Base-by-base conservation (phyloP, 2,113 vertebrate genomes). In the Entomyzon cyanotis region DNA sequence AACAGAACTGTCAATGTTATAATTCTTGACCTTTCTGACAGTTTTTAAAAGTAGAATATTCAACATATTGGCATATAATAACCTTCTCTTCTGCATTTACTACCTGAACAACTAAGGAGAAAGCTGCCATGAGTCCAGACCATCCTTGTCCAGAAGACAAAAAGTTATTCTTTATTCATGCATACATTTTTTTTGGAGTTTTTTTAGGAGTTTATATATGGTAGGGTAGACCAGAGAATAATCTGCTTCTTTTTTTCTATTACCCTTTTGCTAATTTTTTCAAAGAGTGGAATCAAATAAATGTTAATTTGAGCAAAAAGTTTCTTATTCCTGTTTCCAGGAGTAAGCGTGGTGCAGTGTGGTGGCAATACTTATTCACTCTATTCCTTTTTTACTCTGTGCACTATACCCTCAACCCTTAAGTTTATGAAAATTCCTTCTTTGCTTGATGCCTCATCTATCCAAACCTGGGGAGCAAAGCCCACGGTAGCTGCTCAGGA, bases 401-500 rank as follows among this genome's bases (percentile, higher is more conserved):
- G 11, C n/a, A 37, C 59, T 70, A 41, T 15, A 52, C 11, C 10
- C 23, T 47, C 15, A 53, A 41, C 35, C 15, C 31, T 47, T 8
- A 59, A 63, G n/a, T 83, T 83, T 31, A 91, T 47, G 63, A 75
- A 80, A 96, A 83, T 53, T 80, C 21, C 30, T 71, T 12, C 39
- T 78, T 95, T 92, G 56, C 70, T 21, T 6, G 7, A 89, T 44
- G 50, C 69, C 91, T 85, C 69, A 68, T 59, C 42, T 56, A 62
- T 27, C 64, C 28, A 88, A 73, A 89, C 77, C 55, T 90, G 77
- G 52, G 56, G 71, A 96, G 79, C 27, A 11, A 74, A 89, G 84
- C 63, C 73, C 1, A 0, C 50, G 73, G 89, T 68, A 58, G 89
- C 69, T 88, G 88, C 86, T 89, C 92, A 86, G 86, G 92, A 96